phyloP scores from a whole-genome alignment of 2,888 invertebrate species.

The Sarcophaga variegata region DNA sequence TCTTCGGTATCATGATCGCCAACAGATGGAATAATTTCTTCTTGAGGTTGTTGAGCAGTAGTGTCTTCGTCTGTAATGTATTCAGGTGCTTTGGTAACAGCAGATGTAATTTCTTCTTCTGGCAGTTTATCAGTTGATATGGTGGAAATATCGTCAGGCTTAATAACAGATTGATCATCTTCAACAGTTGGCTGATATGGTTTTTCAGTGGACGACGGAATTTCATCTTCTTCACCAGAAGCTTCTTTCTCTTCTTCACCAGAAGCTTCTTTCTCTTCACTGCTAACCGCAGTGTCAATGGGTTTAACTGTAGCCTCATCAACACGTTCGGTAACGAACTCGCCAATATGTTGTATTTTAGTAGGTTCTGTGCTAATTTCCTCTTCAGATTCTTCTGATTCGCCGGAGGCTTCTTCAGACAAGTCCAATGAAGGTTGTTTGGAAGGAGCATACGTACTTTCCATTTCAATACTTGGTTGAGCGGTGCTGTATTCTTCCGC shows the following conservation, averaged over 20 bases:
- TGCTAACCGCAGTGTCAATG: slow-evolving; percentile 13
- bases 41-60: not conserved
- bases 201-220: slow-evolving; percentile 3
- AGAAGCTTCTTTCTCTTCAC: not conserved
- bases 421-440: slow-evolving; percentile 72
- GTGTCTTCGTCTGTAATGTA: not conserved
- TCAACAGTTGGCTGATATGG: slow-evolving; percentile 29
- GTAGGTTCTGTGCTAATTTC: slow-evolving; percentile 70
- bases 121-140: slow-evolving; percentile 48
- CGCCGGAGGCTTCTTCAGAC: slow-evolving; percentile 73
- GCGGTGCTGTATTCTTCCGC: not conserved
- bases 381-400: slow-evolving; percentile 76
- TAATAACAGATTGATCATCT: slow-evolving; percentile 42
- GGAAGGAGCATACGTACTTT: slow-evolving; percentile 16
- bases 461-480: slow-evolving; percentile 5
- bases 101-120: slow-evolving; percentile 41
- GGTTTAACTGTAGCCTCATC: slow-evolving; percentile 64
- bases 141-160: slow-evolving; percentile 43
- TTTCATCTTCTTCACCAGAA: slow-evolving; percentile 55
- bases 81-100: slow-evolving; percentile 7
- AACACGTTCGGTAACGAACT: slow-evolving; percentile 71
- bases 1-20: slow-evolving; percentile 56
- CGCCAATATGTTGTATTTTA: slow-evolving; percentile 68
- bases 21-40: not conserved
- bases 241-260: slow-evolving; percentile 60